Percentiles rank a stretch among this genome's conserved stretches.
Conservation (phyloP, 2,888 invertebrate species). For the Morinoia aosen region DNA sequence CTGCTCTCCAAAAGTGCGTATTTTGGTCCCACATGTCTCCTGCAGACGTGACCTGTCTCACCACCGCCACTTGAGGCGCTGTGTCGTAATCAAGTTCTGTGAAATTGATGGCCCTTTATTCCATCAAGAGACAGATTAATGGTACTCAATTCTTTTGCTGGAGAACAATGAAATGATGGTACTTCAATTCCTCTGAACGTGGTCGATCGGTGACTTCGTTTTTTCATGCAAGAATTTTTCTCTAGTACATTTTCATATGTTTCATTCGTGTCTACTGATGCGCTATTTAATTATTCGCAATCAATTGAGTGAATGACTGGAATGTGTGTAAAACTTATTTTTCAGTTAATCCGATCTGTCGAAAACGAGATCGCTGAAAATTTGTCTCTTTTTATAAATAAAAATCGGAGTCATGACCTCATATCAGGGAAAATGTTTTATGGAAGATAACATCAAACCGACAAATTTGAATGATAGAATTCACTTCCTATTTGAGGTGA, state of each 20-base stretch:
- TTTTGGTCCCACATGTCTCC: not conserved
- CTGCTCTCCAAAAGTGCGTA: not conserved
- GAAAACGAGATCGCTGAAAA: not conserved
- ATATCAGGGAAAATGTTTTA: not conserved
- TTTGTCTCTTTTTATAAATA: not conserved
- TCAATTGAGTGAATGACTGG: not conserved
- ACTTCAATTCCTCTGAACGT: not conserved
- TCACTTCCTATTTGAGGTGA: not conserved
- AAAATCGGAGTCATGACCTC: not conserved
- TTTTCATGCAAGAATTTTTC: not conserved
- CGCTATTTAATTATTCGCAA: not conserved
- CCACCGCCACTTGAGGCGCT: not conserved
- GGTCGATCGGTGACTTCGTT: not conserved
- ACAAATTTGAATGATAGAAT: not conserved
- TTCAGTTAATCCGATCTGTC: not conserved
- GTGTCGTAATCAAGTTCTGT: not conserved
- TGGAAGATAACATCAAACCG: not conserved
- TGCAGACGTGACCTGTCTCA: slow-evolving; percentile 13
- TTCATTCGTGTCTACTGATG: not conserved
- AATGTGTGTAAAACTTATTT: not conserved
- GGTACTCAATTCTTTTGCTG: not conserved
- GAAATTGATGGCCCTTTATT: not conserved
- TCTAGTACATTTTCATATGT: not conserved
- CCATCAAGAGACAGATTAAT: not conserved
- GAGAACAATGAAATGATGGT: not conserved